These are phyloP conservation scores for Eremophila alpestris DNA, from an alignment of 2,797 vertebrate genomes.

Conservation along the genomic window DNA sequence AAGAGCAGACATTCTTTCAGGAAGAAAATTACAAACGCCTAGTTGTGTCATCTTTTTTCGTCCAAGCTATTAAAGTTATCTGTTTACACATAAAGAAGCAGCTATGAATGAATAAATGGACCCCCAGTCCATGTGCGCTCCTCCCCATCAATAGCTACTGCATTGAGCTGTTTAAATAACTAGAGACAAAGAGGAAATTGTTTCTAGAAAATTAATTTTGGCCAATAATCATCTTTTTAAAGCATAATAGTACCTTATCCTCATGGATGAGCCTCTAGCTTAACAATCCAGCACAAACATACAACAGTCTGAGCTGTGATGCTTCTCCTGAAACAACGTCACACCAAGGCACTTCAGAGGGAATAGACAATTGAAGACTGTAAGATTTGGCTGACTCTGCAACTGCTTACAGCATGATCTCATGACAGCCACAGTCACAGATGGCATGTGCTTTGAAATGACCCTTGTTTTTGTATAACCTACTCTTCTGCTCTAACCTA, in stretches of 20 bases:
- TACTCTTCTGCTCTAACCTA: background rate
- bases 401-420: background rate
- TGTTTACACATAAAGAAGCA: background rate
- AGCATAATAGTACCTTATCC: background rate
- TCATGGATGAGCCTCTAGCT: background rate
- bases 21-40: background rate
- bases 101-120: background rate
- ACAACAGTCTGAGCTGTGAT: background rate
- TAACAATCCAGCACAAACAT: rapidly evolving
- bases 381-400: background rate
- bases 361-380: background rate
- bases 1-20: background rate
- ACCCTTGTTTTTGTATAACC: background rate
- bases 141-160: background rate
- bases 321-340: background rate
- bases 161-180: background rate
- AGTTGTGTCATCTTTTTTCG: background rate
- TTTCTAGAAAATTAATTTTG: background rate
- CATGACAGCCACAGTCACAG: background rate
- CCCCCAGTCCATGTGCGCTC: background rate
- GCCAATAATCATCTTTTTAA: background rate
- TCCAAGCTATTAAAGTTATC: background rate
- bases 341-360: background rate
- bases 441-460: background rate
- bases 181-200: background rate